Percentiles rank a stretch among this genome's conserved stretches.
Evolutionary conservation across 2,888 invertebrate genomes (phyloP).

Genomic region (Thymelicus lineola): DNA sequence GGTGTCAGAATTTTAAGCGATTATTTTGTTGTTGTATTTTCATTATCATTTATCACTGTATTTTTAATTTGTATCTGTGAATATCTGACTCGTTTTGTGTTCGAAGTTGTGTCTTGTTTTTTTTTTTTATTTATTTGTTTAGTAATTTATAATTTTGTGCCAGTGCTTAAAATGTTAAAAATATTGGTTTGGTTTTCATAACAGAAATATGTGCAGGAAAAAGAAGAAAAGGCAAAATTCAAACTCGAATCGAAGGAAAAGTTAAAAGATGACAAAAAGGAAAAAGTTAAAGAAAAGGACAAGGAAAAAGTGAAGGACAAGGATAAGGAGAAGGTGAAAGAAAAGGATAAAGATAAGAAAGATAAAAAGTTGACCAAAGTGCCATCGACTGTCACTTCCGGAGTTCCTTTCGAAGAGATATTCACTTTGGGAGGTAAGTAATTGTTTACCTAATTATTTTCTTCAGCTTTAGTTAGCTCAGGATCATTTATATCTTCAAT

Average conservation of each 20-base stretch:
- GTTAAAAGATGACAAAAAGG: conserved; percentile 76
- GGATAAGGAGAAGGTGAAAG: conserved; percentile 88
- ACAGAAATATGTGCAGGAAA: conserved; percentile 63
- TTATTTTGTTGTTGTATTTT: neutral
- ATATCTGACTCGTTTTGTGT: neutral
- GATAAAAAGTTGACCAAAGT: conserved; percentile 89
- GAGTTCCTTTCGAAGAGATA: conserved; percentile 87
- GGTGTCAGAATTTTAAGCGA: conserved; percentile 52
- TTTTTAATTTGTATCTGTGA: neutral
- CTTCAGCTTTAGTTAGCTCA: too few relatives aligned
- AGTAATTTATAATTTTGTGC: neutral
- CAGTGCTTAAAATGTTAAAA: neutral
- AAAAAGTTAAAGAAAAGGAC: conserved; percentile 78
- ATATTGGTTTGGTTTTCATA: conserved; percentile 14
- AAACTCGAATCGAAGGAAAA: conserved; percentile 76
- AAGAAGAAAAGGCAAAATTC: conserved; percentile 80
- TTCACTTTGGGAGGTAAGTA: conserved; percentile 88
- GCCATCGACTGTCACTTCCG: conserved; percentile 81
- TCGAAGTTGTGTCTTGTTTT: neutral
- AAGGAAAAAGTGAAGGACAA: conserved; percentile 88
- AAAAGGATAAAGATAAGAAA: conserved; percentile 89
- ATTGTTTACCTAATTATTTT: neutral
- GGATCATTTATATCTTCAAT: too few relatives aligned
- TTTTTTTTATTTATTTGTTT: neutral
- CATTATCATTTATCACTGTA: neutral